Percentiles rank a stretch among this genome's conserved stretches.
Evolutionary conservation across 2,888 invertebrate genomes (phyloP).

Genomic region (Chloromyia formosa): DNA sequence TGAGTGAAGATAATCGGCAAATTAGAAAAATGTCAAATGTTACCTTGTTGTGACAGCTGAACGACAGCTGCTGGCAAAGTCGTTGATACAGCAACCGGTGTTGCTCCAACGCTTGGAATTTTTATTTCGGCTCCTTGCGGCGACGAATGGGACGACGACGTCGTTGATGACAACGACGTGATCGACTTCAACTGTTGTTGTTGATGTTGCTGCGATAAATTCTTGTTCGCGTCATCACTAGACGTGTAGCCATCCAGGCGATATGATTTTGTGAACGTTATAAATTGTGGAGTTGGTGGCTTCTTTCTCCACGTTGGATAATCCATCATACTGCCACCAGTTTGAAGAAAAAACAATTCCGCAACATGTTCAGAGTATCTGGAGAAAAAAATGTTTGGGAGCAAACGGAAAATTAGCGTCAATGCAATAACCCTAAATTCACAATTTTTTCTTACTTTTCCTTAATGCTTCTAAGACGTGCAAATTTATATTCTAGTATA

Average conservation of each 20-base stretch:
- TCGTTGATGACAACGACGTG: constrained; percentile 45
- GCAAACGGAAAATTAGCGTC: background rate
- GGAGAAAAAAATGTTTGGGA: constrained; percentile 45
- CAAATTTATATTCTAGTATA: constrained; percentile 76
- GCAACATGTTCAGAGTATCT: constrained; percentile 80
- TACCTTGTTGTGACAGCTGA: constrained; percentile 71
- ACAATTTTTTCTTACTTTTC: constrained; percentile 67
- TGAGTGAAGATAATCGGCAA: too few species aligned
- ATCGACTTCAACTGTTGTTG: background rate
- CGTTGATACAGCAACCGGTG: constrained; percentile 70
- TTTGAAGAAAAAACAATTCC: constrained; percentile 87
- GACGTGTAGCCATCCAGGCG: constrained; percentile 68
- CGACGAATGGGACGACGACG: constrained; percentile 53
- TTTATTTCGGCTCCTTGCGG: constrained; percentile 69
- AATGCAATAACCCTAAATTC: background rate
- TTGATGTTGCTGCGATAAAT: background rate
- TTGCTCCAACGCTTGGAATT: constrained; percentile 68
- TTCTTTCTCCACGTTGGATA: constrained; percentile 85
- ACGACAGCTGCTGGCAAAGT: constrained; percentile 71
- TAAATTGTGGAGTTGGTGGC: constrained; percentile 77
- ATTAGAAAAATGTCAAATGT: too few species aligned
- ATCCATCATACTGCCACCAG: constrained; percentile 89
- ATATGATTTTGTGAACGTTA: constrained; percentile 79
- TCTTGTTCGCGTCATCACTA: constrained; percentile 44
- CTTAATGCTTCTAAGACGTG: constrained; percentile 73